phyloP scores from a whole-genome alignment of 2,888 invertebrate species.

The Spilosoma lubricipeda region DNA sequence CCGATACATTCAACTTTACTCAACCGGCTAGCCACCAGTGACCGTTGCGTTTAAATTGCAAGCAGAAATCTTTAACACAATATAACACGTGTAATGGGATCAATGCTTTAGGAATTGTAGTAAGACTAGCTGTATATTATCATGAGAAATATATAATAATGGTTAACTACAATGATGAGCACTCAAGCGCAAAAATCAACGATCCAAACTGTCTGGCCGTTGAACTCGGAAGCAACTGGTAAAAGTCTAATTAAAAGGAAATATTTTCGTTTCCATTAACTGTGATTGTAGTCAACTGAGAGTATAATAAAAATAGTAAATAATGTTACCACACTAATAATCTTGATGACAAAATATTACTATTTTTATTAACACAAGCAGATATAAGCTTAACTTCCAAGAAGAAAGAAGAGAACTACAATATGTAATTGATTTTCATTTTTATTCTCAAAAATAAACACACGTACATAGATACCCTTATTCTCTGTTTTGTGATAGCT shows the following conservation, averaged over 20 bases:
- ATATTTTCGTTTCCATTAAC: conserved; percentile 12
- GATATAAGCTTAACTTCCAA: no score
- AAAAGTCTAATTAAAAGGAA: conserved; percentile 37
- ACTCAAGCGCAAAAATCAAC: conserved; percentile 67
- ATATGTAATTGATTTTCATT: not conserved
- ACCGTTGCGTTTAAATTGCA: conserved; percentile 70
- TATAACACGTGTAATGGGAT: conserved; percentile 9
- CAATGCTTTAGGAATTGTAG: conserved; percentile 16
- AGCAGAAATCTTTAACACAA: conserved; percentile 25
- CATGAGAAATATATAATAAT: conserved; percentile 35
- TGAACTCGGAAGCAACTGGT: conserved; percentile 65
- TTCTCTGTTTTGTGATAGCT: no score
- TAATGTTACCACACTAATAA: not conserved
- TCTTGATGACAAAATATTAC: not conserved
- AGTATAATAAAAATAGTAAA: not conserved
- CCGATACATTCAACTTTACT: conserved; percentile 72
- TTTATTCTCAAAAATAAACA: not conserved
- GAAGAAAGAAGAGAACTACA: no score
- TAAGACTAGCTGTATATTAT: conserved; percentile 20
- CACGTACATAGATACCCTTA: not conserved
- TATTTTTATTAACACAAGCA: not conserved
- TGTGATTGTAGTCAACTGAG: not conserved
- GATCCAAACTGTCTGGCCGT: conserved; percentile 73
- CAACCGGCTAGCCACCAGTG: conserved; percentile 59
- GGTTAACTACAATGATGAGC: conserved; percentile 53